Evolutionary conservation across 2,888 invertebrate genomes (phyloP).

Genomic region (Gibbula magus): DNA sequence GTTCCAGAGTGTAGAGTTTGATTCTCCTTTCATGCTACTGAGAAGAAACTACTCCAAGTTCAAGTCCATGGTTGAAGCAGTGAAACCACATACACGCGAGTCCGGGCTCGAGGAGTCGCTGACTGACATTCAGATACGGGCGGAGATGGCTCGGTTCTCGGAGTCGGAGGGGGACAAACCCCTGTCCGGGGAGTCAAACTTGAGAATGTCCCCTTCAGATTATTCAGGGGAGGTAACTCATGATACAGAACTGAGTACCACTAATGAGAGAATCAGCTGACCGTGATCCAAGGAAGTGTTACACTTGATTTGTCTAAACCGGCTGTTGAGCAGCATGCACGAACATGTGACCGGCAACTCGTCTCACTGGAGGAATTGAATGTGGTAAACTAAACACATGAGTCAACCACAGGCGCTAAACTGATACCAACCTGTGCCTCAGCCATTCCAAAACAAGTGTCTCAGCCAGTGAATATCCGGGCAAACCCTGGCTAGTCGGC

Average conservation of each 20-base stretch:
- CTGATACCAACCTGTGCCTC: no score
- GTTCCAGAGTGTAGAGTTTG: constrained; percentile 75
- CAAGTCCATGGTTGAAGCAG: constrained; percentile 75
- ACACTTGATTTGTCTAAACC: no score
- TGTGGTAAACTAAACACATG: no score
- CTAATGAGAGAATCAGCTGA: not conserved
- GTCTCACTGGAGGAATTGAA: no score
- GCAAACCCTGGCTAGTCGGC: no score
- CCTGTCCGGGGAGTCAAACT: not conserved
- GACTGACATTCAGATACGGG: not conserved
- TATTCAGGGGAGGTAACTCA: not conserved
- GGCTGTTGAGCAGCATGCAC: no score
- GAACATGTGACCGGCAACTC: no score
- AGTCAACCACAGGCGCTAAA: no score
- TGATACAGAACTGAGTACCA: not conserved
- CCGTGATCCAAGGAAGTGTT: no score
- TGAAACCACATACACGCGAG: constrained; percentile 36
- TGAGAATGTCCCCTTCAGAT: not conserved
- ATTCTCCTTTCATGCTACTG: constrained; percentile 75
- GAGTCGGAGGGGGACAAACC: not conserved
- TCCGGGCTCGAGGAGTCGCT: not conserved
- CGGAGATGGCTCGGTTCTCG: not conserved
- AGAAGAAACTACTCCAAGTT: constrained; percentile 76
- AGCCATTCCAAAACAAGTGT: no score
- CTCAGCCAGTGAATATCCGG: no score